phyloP scores from a whole-genome alignment of 2,888 invertebrate species.

The Ellobium chinense region DNA sequence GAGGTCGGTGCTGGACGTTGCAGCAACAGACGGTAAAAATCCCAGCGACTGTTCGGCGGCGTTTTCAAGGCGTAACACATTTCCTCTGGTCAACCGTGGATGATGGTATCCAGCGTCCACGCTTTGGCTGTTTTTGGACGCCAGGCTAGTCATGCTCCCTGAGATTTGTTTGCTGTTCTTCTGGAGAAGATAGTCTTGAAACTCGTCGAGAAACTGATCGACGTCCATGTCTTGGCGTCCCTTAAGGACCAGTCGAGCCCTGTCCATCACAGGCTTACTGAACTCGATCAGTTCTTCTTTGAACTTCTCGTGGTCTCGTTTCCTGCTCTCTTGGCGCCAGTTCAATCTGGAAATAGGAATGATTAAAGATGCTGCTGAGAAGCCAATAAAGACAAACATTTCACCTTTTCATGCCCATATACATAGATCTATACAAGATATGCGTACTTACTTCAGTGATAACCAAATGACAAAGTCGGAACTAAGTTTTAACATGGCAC shows the following conservation, averaged over 20 bases:
- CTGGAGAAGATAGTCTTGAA: conserved; percentile 8
- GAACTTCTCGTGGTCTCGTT: conserved; percentile 14
- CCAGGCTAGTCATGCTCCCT: background rate
- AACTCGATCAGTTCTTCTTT: conserved; percentile 13
- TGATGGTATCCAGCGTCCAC: background rate
- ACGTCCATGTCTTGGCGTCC: conserved; percentile 28
- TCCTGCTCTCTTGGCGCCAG: conserved; percentile 19
- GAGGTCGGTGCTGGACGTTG: background rate
- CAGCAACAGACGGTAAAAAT: background rate
- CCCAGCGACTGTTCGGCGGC: background rate
- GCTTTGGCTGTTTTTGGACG: background rate
- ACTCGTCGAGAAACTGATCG: conserved; percentile 15
- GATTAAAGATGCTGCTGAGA: background rate
- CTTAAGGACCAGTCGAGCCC: conserved; percentile 33
- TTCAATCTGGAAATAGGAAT: conserved; percentile 8
- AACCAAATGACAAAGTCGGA: too few species aligned
- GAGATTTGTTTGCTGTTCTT: background rate
- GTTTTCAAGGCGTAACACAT: background rate
- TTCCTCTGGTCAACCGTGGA: background rate
- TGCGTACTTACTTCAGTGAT: too few species aligned
- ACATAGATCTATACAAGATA: too few species aligned
- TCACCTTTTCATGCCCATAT: too few species aligned
- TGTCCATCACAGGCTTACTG: conserved; percentile 35
- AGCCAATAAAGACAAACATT: too few species aligned
- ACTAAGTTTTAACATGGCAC: too few species aligned